Conservation (phyloP, 2,113 vertebrate genomes). For the Lophius piscatorius region DNA sequence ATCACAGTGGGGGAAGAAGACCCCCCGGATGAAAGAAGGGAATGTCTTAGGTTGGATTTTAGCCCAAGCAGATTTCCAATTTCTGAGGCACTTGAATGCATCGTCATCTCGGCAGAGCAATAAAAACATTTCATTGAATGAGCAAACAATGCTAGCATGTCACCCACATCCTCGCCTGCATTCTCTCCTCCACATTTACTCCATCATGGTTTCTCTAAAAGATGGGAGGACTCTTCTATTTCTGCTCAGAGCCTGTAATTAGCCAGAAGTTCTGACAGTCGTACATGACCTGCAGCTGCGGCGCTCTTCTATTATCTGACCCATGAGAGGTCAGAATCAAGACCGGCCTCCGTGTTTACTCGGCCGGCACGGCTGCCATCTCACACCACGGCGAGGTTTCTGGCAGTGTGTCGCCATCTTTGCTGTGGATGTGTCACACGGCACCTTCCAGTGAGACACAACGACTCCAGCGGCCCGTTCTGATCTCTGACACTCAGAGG, state of each 20-base stretch:
- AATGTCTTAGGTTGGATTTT: background rate
- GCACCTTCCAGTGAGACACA: conserved; percentile 37
- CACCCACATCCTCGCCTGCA: no score
- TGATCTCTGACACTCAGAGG: conserved; percentile 39
- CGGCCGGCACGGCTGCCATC: conserved; percentile 5
- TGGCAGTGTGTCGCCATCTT: conserved; percentile 58
- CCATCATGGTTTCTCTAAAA: background rate
- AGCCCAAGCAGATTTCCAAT: background rate
- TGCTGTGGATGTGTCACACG: conserved; percentile 13
- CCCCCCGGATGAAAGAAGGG: background rate
- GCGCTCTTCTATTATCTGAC: background rate
- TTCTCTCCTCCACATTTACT: background rate
- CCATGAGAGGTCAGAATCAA: conserved; percentile 17
- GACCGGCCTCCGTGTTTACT: conserved; percentile 13
- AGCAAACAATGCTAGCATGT: background rate
- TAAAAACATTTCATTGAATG: no score
- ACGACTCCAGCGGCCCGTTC: conserved; percentile 25
- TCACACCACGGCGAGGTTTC: conserved; percentile 56
- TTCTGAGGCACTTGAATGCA: background rate
- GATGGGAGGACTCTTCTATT: background rate
- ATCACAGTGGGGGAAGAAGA: conserved; percentile 3
- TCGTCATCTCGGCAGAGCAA: no score
- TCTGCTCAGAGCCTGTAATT: background rate
- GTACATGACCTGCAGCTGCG: background rate
- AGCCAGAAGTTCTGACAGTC: background rate